These are phyloP conservation scores for Myotis daubentonii DNA, from an alignment of 2,797 vertebrate species.

Conservation along the genomic window DNA sequence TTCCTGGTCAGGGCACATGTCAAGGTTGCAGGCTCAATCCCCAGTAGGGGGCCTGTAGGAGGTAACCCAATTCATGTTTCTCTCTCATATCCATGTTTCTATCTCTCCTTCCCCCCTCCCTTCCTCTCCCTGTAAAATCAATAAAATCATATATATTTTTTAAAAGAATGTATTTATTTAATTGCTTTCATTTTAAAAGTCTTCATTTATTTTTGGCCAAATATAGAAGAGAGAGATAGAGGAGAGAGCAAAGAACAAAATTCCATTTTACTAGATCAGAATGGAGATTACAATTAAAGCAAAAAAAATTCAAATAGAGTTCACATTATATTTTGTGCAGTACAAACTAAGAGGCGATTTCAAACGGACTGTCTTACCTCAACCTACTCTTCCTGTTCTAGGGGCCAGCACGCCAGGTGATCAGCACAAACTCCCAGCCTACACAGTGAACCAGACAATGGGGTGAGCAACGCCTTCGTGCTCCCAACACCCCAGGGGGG, in stretches of 20 bases:
- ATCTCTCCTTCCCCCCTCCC: too few species aligned
- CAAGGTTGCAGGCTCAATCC: not conserved
- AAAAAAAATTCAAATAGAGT: slow-evolving; percentile 45
- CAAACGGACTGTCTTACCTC: slow-evolving; percentile 33
- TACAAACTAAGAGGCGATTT: slow-evolving; percentile 52
- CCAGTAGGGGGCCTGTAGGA: not conserved
- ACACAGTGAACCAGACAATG: slow-evolving; percentile 38
- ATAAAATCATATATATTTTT: not conserved
- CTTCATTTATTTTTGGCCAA: slow-evolving; percentile 55
- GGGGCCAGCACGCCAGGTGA: not conserved
- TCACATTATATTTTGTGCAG: slow-evolving; percentile 28
- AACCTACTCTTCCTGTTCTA: slow-evolving; percentile 46
- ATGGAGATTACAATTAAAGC: slow-evolving; percentile 10
- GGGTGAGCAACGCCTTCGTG: not conserved
- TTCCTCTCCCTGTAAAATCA: not conserved
- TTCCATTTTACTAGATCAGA: slow-evolving; percentile 45
- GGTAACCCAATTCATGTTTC: not conserved
- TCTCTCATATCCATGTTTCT: not conserved
- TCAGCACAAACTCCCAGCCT: slow-evolving; percentile 28
- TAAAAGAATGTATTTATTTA: not conserved
- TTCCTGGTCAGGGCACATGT: not conserved
- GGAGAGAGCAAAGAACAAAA: slow-evolving; percentile 28
- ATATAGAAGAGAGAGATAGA: not conserved
- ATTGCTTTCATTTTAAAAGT: slow-evolving; percentile 48
- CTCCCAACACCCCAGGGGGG: slow-evolving; percentile 38